phyloP scores from a whole-genome alignment of 2,113 vertebrate species.

The Brienomyrus longianalis region DNA sequence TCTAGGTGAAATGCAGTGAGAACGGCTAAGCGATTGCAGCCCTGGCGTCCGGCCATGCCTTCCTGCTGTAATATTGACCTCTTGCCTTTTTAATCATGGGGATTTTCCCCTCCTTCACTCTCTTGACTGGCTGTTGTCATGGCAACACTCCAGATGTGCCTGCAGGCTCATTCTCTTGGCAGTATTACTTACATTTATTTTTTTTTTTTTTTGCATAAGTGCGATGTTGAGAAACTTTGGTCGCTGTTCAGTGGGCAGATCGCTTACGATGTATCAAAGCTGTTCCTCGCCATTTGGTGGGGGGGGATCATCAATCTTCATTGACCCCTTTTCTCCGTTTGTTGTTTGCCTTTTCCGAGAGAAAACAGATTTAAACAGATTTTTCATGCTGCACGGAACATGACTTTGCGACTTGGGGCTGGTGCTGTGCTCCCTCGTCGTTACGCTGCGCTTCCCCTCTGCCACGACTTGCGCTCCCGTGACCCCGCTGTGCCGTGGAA shows the following conservation, averaged over 20 bases:
- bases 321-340: not conserved
- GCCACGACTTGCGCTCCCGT: not conserved
- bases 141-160: constrained; percentile 26
- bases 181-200: not conserved
- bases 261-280: not conserved
- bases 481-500: not conserved
- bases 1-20: constrained; percentile 35
- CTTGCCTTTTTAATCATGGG: constrained; percentile 25
- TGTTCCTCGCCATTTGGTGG: not conserved
- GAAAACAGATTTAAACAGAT: not conserved
- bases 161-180: not conserved
- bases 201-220: not conserved
- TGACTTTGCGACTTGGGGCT: not conserved
- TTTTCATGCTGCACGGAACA: not conserved
- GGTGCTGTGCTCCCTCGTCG: not conserved
- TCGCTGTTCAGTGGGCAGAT: not conserved
- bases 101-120: constrained; percentile 23
- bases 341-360: not conserved
- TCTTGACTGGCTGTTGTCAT: constrained; percentile 24
- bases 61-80: constrained; percentile 12
- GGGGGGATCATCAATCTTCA: not conserved
- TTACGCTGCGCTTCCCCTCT: not conserved
- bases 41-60: constrained; percentile 30
- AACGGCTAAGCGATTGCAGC: constrained; percentile 43
- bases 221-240: not conserved